A percentile compares a stretch with the other conserved stretches of the same genome.
Conservation (phyloP, 2,797 vertebrate genomes). For the Thripadectes ignobilis region DNA sequence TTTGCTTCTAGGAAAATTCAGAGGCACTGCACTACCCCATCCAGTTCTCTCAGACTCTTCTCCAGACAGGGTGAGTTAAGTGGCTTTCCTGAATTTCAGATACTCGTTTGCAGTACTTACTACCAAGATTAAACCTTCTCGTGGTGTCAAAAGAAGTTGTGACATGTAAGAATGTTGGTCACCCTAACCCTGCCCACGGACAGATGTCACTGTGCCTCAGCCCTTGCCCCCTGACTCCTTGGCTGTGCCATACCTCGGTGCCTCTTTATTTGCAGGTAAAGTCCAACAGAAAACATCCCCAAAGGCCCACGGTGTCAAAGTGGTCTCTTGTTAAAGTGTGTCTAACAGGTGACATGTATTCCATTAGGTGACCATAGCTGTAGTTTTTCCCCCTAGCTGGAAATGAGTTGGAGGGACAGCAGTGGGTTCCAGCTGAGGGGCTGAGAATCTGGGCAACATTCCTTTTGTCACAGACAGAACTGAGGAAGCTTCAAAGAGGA, state of each 20-base stretch:
- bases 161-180: neutral
- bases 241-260: neutral
- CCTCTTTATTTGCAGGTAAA: neutral
- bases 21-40: neutral
- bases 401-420: neutral
- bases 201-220: neutral
- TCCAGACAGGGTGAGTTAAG: neutral
- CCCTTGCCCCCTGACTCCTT: neutral
- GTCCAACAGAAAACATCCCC: neutral
- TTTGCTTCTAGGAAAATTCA: slow-evolving; percentile 21
- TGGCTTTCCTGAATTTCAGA: neutral
- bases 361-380: neutral
- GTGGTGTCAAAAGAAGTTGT: neutral
- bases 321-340: neutral
- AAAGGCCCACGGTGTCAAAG: neutral
- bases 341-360: neutral
- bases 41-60: neutral
- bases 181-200: neutral
- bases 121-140: neutral
- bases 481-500: neutral
- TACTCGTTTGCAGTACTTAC: neutral
- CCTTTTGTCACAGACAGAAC: neutral
- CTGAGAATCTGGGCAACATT: neutral
- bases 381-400: neutral
- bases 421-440: neutral